Conservation (phyloP, 2,888 invertebrate genomes). For the Nezara viridula region DNA sequence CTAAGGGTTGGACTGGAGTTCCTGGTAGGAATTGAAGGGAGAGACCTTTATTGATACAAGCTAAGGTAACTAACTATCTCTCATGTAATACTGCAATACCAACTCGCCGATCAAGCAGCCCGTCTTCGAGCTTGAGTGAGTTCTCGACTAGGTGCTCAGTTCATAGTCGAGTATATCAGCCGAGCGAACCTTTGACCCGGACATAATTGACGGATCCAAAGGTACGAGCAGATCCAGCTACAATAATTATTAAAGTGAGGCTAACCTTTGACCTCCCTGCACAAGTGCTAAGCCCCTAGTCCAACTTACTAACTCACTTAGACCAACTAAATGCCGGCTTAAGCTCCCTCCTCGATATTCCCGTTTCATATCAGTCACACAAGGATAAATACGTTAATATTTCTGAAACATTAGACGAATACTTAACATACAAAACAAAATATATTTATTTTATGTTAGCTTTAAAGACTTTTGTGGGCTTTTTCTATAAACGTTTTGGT, state of each 20-base stretch:
- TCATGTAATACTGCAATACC: not conserved
- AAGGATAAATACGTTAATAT: not conserved
- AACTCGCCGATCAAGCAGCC: not conserved
- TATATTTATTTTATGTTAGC: too few species aligned
- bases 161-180: not conserved
- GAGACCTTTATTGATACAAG: not conserved
- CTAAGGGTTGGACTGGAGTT: not conserved
- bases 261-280: not conserved
- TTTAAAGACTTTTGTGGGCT: too few species aligned
- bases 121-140: not conserved
- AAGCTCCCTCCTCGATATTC: not conserved
- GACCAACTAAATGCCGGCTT: not conserved
- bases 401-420: too few species aligned
- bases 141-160: not conserved
- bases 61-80: not conserved
- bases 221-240: not conserved
- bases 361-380: not conserved
- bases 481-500: too few species aligned
- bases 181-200: not conserved
- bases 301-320: not conserved
- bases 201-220: not conserved
- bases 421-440: too few species aligned
- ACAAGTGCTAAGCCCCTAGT: not conserved
- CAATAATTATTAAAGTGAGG: conserved; percentile 6
- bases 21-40: not conserved